These are phyloP conservation scores for Muricea muricata DNA, from an alignment of 92 coral and sea anemone genomes.

Conservation along the genomic window DNA sequence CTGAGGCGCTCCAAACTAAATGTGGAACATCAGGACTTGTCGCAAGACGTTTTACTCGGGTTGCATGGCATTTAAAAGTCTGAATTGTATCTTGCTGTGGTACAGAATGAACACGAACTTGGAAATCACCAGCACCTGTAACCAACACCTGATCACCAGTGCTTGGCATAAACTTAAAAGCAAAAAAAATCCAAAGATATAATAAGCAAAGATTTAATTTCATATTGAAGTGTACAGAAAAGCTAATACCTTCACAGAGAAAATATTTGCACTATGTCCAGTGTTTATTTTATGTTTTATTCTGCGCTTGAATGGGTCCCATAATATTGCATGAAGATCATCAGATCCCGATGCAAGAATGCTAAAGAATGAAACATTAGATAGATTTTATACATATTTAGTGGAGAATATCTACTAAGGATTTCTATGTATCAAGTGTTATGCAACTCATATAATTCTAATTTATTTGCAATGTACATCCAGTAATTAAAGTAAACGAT, in stretches of 20 bases:
- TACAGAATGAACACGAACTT: slow-evolving; percentile 92
- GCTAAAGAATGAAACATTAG: slow-evolving; percentile 46
- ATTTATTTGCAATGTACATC: not conserved
- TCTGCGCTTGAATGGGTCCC: slow-evolving; percentile 83
- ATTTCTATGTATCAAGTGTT: no score
- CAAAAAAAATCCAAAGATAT: no score
- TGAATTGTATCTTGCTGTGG: slow-evolving; percentile 83
- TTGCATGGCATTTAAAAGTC: slow-evolving; percentile 84
- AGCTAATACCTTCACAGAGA: slow-evolving; percentile 97
- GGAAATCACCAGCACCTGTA: slow-evolving; percentile 96
- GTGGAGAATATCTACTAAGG: no score
- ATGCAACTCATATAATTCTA: no score
- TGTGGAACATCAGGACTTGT: slow-evolving; percentile 87
- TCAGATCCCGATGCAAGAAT: slow-evolving; percentile 96
- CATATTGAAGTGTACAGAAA: no score
- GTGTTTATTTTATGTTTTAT: slow-evolving; percentile 77
- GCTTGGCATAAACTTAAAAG: slow-evolving; percentile 81
- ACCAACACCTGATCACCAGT: slow-evolving; percentile 85
- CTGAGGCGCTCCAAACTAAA: slow-evolving; percentile 95
- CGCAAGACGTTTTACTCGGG: slow-evolving; percentile 96
- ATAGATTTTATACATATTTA: not conserved
- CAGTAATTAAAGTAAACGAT: not conserved
- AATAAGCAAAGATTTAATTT: no score
- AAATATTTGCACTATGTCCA: slow-evolving; percentile 94
- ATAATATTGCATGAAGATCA: slow-evolving; percentile 88